Base-by-base conservation (phyloP, 1,140 invertebrate genomes). In the Leptestheria dahalacensis region DNA sequence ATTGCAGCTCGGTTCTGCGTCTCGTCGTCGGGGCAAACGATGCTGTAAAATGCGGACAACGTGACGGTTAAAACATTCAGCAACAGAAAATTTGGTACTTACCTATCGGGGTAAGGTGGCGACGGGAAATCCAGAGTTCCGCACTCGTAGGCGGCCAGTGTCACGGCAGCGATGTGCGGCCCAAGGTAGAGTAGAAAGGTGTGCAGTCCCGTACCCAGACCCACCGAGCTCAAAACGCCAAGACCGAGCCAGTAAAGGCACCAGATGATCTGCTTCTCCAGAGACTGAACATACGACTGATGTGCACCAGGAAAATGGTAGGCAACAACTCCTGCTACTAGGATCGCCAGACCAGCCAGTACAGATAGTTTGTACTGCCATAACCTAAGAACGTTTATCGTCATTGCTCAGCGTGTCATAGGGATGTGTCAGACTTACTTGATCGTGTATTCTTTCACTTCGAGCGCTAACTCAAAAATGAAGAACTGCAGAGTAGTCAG, bases 121-220 rank as follows among this genome's bases (percentile, higher is more conserved):
- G 49, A 50, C 1, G 58, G 58, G 48, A 60, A 60, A 21, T 60
- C 12, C 25, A 97, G 75, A 15, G 84, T 83, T 20, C 88, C 86
- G 73, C 97, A 99, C 74, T 98, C 94, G 72, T 96, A 97, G 0
- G 93, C 97, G 48, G 97, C 96, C 68, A 99, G 76, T 6, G 96
- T 98, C n/a, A 99, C 96, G 57, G 86, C 79, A 29, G 87, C 87
- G 73, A 92, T 90, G 66, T 88, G 85, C 21, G 91, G 90, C 21
- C 95, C 94, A 65, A 99, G 74, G 72, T 99, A 99, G 41, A 99
- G 76, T 12, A 99, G 77, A 77, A 99, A 99, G 55, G 96, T 99
- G 71, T 99, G 97, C 24, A 99, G 79, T 4, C 96, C 97, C 0
- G 94, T 97, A 12, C 97, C 97, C 28, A 99, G 77, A 1, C 97